Evolutionary conservation across 1,140 invertebrate genomes (phyloP).

Genomic region (Aphaenogaster ashmeadi): DNA sequence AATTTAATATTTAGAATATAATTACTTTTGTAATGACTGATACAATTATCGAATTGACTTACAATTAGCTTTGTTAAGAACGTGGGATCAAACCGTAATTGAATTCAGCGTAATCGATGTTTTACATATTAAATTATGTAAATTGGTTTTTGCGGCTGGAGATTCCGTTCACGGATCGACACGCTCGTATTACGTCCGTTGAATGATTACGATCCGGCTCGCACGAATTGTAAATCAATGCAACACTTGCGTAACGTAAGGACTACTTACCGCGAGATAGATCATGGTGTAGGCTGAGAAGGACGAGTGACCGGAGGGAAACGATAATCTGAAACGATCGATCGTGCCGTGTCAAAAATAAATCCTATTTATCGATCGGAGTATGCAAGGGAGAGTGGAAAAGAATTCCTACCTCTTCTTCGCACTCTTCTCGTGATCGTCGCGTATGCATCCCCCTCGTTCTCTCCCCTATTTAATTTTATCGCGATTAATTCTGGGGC

Average conservation of each 20-base stretch:
- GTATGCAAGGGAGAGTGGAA: neutral
- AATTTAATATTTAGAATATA: neutral
- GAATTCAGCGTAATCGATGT: neutral
- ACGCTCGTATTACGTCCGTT: slow-evolving; percentile 4
- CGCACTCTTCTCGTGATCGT: neutral
- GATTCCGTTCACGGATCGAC: neutral
- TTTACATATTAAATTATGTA: slow-evolving; percentile 44
- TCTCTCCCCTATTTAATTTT: slow-evolving; percentile 70
- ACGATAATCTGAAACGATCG: slow-evolving; percentile 90
- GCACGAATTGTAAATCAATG: slow-evolving; percentile 37
- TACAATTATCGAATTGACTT: neutral
- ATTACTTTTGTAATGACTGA: neutral
- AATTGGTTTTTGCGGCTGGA: neutral
- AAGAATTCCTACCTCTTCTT: neutral
- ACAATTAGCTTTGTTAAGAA: neutral
- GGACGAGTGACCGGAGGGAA: slow-evolving; percentile 94
- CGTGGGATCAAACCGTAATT: neutral
- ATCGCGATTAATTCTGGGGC: slow-evolving; percentile 72
- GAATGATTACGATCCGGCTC: slow-evolving; percentile 13
- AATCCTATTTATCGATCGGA: slow-evolving; percentile 75
- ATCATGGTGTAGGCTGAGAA: slow-evolving; percentile 94
- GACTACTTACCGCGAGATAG: slow-evolving; percentile 92
- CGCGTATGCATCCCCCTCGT: neutral
- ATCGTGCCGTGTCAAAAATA: slow-evolving; percentile 82
- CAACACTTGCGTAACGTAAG: slow-evolving; percentile 44